Percentiles rank a stretch among this genome's conserved stretches.
Evolutionary conservation across 2,888 invertebrate species (phyloP).

Genomic region (Synergus gifuensis): DNA sequence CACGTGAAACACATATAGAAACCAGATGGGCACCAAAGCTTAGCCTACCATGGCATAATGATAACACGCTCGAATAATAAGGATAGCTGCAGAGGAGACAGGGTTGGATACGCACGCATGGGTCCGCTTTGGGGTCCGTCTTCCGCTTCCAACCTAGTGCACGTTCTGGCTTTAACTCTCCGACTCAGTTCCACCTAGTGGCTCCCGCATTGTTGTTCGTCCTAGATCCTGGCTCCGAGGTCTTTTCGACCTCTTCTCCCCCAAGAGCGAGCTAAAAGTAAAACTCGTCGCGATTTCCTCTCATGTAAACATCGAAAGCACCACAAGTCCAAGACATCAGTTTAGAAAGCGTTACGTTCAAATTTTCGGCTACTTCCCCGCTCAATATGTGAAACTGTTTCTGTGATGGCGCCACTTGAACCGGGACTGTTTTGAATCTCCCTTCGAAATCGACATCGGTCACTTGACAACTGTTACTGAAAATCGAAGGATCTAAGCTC

Average conservation of each 20-base stretch:
- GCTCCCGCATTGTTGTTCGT: constrained; percentile 58
- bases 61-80: constrained; percentile 77
- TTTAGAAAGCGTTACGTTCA: constrained; percentile 19
- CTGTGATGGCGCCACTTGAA: constrained; percentile 30
- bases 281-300: not conserved
- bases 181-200: constrained; percentile 62
- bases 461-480: constrained; percentile 11
- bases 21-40: constrained; percentile 59
- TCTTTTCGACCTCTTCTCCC: not conserved
- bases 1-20: constrained; percentile 34
- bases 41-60: constrained; percentile 71
- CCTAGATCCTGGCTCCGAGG: constrained; percentile 51
- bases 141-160: constrained; percentile 68
- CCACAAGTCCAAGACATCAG: not conserved
- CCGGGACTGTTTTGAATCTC: constrained; percentile 10
- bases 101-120: constrained; percentile 78
- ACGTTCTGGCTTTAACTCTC: constrained; percentile 62
- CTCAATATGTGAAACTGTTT: not conserved
- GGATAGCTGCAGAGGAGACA: constrained; percentile 74
- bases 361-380: constrained; percentile 5
- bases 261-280: not conserved
- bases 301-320: not conserved
- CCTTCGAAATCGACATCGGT: constrained; percentile 9
- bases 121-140: constrained; percentile 73
- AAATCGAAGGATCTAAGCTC: constrained; percentile 17